Conservation (phyloP, 2,888 invertebrate species). For the Alloscopus bannaensis region DNA sequence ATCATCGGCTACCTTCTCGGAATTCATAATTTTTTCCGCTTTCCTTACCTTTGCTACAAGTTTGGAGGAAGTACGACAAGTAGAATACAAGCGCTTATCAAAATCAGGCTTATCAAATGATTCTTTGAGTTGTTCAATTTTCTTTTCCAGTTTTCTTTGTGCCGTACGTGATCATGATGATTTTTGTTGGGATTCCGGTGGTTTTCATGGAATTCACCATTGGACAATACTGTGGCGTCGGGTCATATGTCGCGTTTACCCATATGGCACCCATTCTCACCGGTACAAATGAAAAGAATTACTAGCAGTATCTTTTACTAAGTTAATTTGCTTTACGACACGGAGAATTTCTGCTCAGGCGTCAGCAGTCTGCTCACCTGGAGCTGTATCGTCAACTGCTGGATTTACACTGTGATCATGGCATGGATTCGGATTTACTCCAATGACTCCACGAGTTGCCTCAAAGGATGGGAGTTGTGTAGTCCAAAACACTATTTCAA, state of each 20-base stretch:
- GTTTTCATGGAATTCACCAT: slow-evolving; percentile 69
- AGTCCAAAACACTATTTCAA: slow-evolving; percentile 60
- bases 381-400: slow-evolving; percentile 64
- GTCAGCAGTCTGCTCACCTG: slow-evolving; percentile 63
- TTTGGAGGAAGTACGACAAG: slow-evolving; percentile 45
- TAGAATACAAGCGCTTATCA: background rate
- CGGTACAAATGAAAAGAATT: slow-evolving; percentile 65
- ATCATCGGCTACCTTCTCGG: slow-evolving; percentile 67
- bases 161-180: slow-evolving; percentile 57
- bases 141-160: slow-evolving; percentile 56
- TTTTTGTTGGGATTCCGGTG: slow-evolving; percentile 55
- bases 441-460: slow-evolving; percentile 62
- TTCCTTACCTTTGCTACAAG: slow-evolving; percentile 69
- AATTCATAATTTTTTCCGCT: slow-evolving; percentile 69
- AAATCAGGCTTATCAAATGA: background rate
- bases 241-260: slow-evolving; percentile 60
- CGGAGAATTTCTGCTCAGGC: background rate
- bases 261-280: slow-evolving; percentile 66
- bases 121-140: background rate
- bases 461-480: slow-evolving; percentile 65
- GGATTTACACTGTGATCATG: slow-evolving; percentile 61
- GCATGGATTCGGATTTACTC: slow-evolving; percentile 66
- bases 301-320: slow-evolving; percentile 39
- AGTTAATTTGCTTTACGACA: background rate
- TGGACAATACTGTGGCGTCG: slow-evolving; percentile 67